phyloP scores from a whole-genome alignment of 2,113 vertebrate species.

The Henicopernis longicauda region DNA sequence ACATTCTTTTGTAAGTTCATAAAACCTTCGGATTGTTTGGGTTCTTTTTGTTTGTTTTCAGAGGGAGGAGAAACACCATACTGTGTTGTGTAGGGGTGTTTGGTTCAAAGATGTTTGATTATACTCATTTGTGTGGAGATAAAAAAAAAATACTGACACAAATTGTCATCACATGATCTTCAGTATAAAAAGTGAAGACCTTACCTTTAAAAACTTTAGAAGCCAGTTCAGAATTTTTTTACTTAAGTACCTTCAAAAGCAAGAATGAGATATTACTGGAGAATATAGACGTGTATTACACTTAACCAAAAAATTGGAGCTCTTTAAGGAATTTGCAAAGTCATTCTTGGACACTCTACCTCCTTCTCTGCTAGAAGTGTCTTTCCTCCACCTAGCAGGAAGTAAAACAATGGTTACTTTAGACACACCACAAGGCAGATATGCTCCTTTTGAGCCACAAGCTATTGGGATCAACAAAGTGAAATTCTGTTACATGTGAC shows the following conservation, averaged over 20 bases:
- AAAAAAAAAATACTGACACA: background rate
- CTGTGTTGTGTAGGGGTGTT: background rate
- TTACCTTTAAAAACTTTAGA: background rate
- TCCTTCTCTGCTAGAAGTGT: background rate
- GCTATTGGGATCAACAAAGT: background rate
- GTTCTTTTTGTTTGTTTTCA: background rate
- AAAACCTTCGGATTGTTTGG: background rate
- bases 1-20: background rate
- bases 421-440: background rate
- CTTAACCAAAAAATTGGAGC: background rate
- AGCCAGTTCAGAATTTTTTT: background rate
- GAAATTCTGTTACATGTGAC: background rate
- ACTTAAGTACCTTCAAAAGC: background rate
- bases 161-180: background rate
- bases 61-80: background rate
- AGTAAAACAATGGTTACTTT: background rate
- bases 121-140: background rate
- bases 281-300: background rate
- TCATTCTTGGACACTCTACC: rapidly evolving
- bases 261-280: background rate
- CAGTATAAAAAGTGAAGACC: background rate
- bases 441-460: background rate
- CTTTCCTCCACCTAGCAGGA: background rate
- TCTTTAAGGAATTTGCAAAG: background rate
- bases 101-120: background rate